Base-by-base conservation (phyloP, 1,140 invertebrate species). In the Rhyacophila brunnea region DNA sequence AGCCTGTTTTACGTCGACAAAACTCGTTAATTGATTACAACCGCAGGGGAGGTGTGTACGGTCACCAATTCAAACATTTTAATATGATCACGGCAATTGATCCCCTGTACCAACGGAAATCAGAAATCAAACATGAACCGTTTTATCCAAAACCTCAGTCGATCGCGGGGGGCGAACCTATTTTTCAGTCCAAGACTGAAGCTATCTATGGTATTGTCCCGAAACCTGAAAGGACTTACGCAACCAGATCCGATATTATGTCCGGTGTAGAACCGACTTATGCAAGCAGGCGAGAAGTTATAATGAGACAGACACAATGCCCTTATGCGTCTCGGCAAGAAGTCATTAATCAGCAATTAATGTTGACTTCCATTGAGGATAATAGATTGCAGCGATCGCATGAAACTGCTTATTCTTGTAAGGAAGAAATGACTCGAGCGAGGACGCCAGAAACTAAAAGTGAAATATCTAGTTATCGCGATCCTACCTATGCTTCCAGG, bases 61-160 rank as follows among this genome's bases (percentile, higher is more conserved):
- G 73, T 59, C 71, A 72, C 52, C 72, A 74, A 32, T 70, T 68
- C 36, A 65, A 70, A 60, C 75, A 66, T 67, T 80, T 75, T 72
- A 80, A 80, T 68, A 74, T 80, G 73, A 78, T 80, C 66, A 78
- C 76, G 68, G 76, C 76, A 70, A 80, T 80, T 70, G 77, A 80
- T 66, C 77, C 77, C 18, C 73, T 80, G 59, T 80, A 80, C 73
- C 77, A 79, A 74, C 75, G 76, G 71, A 74, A 74, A 48, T 69
- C 74, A 55, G 75, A 78, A 69, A 70, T 69, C 51, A 77, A 74
- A 68, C 74, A 78, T 46, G 77, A 79, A 73, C 74, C 77, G 11
- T 78, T 76, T 66, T 72, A 74, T 53, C 75, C 75, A 77, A 69
- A 40, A 58, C 35, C 23, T 34, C 34, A 48, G 6, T 14, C 14